A percentile compares a stretch with the other conserved stretches of the same genome.
Conservation (phyloP, 2,113 vertebrate species). For the Aphyosemion australe region DNA sequence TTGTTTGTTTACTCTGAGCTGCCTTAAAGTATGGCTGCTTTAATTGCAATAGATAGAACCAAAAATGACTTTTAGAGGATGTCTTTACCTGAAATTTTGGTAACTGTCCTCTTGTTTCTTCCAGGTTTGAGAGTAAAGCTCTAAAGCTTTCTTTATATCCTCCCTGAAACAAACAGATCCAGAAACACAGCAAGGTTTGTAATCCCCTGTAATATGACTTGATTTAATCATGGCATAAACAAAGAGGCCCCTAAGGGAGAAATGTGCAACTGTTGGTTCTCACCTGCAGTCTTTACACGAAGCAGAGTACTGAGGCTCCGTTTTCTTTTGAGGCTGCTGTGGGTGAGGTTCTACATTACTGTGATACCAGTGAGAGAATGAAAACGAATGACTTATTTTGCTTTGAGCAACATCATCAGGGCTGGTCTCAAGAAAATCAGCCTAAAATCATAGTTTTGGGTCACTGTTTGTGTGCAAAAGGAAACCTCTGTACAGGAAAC, state of each 20-base stretch:
- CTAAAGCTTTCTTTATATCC: conserved; percentile 45
- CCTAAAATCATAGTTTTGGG: background rate
- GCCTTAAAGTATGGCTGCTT: too few relatives aligned
- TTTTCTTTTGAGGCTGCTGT: background rate
- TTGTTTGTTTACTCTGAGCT: too few relatives aligned
- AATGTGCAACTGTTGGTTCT: background rate
- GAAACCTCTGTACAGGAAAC: too few relatives aligned
- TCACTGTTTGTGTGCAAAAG: background rate
- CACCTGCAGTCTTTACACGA: conserved; percentile 60
- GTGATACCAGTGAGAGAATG: background rate
- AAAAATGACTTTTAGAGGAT: background rate
- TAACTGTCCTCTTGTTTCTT: conserved; percentile 63
- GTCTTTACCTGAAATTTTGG: conserved; percentile 70
- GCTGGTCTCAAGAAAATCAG: background rate
- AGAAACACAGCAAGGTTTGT: background rate
- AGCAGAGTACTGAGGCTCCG: background rate
- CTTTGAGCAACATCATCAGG: background rate
- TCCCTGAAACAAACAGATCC: conserved; percentile 40
- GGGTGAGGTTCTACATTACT: conserved; percentile 28
- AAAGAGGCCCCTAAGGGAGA: background rate
- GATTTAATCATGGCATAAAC: background rate
- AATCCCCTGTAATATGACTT: too few relatives aligned
- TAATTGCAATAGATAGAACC: background rate
- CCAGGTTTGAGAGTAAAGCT: conserved; percentile 62
- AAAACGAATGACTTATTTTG: background rate